These are phyloP conservation scores for Glyptemys insculpta DNA, from an alignment of 2,797 vertebrate genomes.

Conservation along the genomic window DNA sequence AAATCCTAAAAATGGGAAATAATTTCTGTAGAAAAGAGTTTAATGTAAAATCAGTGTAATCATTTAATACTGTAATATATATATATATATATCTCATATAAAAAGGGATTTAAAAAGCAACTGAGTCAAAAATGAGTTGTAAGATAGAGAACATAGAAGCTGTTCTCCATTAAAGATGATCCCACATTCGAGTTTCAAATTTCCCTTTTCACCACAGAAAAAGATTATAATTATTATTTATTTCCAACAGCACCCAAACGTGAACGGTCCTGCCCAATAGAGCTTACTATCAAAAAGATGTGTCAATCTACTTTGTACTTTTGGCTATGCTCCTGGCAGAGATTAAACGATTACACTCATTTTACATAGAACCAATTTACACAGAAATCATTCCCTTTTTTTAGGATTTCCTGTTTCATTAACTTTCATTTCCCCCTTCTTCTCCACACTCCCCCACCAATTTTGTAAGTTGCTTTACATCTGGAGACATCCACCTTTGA, in stretches of 20 bases:
- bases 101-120: neutral
- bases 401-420: neutral
- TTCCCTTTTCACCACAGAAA: neutral
- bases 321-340: neutral
- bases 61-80: neutral
- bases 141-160: neutral
- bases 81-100: neutral
- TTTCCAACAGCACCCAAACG: neutral
- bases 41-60: neutral
- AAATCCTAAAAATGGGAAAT: neutral
- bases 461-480: neutral
- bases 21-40: neutral
- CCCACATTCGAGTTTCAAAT: neutral
- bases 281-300: neutral
- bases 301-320: neutral
- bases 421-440: neutral
- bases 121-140: neutral
- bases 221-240: neutral
- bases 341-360: neutral
- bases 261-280: fast-evolving
- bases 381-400: neutral
- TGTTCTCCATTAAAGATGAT: neutral
- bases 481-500: neutral
- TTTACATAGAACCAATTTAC: slow-evolving; percentile 36
- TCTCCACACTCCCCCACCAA: neutral